Percentiles rank a stretch among this genome's conserved stretches.
phyloP scores from a whole-genome alignment of 2,888 invertebrate species.

The Drosophila histrio region DNA sequence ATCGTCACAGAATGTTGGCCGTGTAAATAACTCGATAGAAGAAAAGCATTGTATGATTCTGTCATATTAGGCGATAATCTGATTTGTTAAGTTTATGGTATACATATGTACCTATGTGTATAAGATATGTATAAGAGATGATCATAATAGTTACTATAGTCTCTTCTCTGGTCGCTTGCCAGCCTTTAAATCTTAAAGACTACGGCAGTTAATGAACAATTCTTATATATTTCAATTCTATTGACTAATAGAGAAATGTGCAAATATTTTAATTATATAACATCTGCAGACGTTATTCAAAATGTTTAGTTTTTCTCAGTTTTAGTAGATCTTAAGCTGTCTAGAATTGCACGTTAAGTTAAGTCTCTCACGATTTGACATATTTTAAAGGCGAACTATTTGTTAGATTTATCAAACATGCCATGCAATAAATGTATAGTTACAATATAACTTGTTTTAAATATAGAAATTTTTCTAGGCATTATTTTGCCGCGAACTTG shows the following conservation, averaged over 20 bases:
- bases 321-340: slow-evolving; percentile 2
- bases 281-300: background rate
- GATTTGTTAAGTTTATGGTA: slow-evolving; percentile 49
- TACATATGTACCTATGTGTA: slow-evolving; percentile 4
- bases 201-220: background rate
- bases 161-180: slow-evolving; percentile 20
- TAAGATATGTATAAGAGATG: background rate
- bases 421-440: slow-evolving; percentile 13
- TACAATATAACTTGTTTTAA: background rate
- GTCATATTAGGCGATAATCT: slow-evolving; percentile 36
- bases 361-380: background rate
- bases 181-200: slow-evolving; percentile 10
- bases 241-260: background rate
- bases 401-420: slow-evolving; percentile 11
- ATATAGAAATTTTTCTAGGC: background rate
- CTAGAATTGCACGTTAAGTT: slow-evolving; percentile 1
- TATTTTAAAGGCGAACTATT: slow-evolving; percentile 5
- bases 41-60: slow-evolving; percentile 31
- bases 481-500: background rate
- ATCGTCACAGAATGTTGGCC: slow-evolving; percentile 14
- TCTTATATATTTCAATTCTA: slow-evolving; percentile 3
- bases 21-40: slow-evolving; percentile 52
- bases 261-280: background rate
- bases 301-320: slow-evolving; percentile 3
- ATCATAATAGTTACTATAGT: slow-evolving; percentile 14